Evolutionary conservation across 2,888 invertebrate species (phyloP), one percentile per base, ranked within the genome.

Genomic region (Hyposoter didymator): DNA sequence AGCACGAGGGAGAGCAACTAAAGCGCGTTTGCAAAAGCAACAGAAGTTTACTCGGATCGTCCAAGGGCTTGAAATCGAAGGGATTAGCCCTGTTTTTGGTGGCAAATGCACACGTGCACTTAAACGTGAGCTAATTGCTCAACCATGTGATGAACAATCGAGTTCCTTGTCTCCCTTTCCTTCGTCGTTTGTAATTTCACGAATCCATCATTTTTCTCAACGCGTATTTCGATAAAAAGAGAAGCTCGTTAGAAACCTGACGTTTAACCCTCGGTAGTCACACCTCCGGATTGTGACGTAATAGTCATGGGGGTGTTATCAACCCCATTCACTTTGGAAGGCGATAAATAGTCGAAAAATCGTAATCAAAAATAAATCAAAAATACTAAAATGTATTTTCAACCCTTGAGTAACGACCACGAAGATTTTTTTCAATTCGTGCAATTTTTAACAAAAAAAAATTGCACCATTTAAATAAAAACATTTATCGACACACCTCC

Each of bases 121-220:
- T 92, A 91, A 93, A 92, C 89, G 91, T 83, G 87, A 89, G 88
- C 91, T 93, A 93, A 93, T 93, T 93, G 92, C 90, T 90, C 87
- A 85, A 70, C 82, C 76, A 64, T 84, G 82, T 43, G 72, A 69
- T 67, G 52, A 85, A 69, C 84, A 62, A 62, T 74, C 73, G 52
- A 49, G 70, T 52, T 74, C 43, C 43, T 35, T 47, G 19, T 69
- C 72, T 43, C 32, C 49, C 70, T 47, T 64, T 80, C 49, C 19
- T 73, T 17, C 43, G 17, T 72, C 35, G 55, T 7, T 75, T 35
- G 59, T 43, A 39, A n/a, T 73, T 35, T 66, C 72, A 43, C 59
- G 28, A 74, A 19, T 22, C 14, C 43, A 22, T 17, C 12, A 43
- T 28, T 72, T 39, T 55, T 52, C 14, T 1, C 17, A 59, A 28